Percentiles rank a stretch among this genome's conserved stretches.
Conservation (phyloP, 2,888 invertebrate genomes). For the Sesia bembeciformis region DNA sequence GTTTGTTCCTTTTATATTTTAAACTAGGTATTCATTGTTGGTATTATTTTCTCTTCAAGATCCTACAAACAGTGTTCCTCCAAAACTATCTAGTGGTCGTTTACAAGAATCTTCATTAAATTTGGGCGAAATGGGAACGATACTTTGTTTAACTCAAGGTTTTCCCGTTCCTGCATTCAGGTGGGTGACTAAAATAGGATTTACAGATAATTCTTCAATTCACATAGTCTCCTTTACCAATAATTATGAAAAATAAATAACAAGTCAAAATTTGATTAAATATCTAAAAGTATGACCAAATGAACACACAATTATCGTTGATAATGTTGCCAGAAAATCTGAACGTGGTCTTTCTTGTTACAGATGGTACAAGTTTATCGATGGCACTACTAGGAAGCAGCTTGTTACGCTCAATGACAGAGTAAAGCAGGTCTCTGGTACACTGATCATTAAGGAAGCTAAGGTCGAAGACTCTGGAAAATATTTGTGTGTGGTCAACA, state of each 20-base stretch:
- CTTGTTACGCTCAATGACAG: conserved; percentile 92
- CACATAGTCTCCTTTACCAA: no score
- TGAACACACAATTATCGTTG: no score
- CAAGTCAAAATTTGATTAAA: no score
- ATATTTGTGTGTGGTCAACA: conserved; percentile 95
- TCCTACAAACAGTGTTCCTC: conserved; percentile 79
- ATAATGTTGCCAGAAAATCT: conserved; percentile 12
- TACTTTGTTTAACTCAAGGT: conserved; percentile 83
- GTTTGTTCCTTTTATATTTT: not conserved
- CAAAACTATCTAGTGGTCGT: conserved; percentile 75
- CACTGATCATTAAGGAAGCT: conserved; percentile 92
- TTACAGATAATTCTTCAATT: no score
- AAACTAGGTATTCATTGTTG: not conserved
- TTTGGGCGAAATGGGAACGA: conserved; percentile 44
- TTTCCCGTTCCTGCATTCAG: conserved; percentile 84
- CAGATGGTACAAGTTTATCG: conserved; percentile 96
- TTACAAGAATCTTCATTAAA: conserved; percentile 64
- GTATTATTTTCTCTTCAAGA: conserved; percentile 60
- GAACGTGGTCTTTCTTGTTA: conserved; percentile 71
- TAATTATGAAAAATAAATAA: no score
- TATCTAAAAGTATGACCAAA: no score
- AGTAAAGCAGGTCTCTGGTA: conserved; percentile 94
- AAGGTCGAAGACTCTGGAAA: conserved; percentile 95
- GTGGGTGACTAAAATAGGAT: conserved; percentile 56
- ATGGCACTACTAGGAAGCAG: conserved; percentile 88